These are phyloP conservation scores for Crotalus viridis DNA, from an alignment of 2,113 vertebrate genomes.

Conservation along the genomic window DNA sequence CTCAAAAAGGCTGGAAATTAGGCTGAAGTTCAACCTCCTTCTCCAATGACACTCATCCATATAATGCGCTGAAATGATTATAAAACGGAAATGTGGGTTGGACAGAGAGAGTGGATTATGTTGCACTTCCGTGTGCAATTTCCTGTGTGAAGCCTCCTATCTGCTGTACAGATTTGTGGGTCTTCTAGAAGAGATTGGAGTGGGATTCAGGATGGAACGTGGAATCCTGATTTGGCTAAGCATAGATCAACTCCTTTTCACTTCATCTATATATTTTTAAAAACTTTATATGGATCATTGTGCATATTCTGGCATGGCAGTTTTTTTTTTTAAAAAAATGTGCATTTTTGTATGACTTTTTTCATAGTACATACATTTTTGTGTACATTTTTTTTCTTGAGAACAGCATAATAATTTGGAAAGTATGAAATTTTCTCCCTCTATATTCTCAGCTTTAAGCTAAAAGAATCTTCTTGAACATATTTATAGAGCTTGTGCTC, in stretches of 20 bases:
- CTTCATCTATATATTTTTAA: too few species aligned
- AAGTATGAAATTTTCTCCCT: not conserved
- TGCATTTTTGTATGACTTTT: not conserved
- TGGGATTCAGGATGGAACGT: not conserved
- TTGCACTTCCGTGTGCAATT: not conserved
- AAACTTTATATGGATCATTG: not conserved
- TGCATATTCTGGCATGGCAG: not conserved
- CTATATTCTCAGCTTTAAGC: not conserved
- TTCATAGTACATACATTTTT: not conserved
- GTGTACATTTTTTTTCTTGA: not conserved
- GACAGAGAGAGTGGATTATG: not conserved
- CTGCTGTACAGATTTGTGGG: not conserved
- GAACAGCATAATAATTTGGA: not conserved
- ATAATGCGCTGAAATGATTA: not conserved
- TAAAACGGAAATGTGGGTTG: not conserved
- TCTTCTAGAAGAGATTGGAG: not conserved
- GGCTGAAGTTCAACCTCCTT: not conserved
- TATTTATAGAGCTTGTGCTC: not conserved
- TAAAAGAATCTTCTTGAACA: not conserved
- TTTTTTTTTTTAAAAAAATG: not conserved
- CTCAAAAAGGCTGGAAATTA: not conserved
- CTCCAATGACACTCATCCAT: not conserved
- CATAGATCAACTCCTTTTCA: not conserved
- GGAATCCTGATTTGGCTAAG: not conserved
- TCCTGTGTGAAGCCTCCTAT: not conserved